Base-by-base conservation (phyloP, 2,113 vertebrate genomes). In the Montifringilla adamsi region DNA sequence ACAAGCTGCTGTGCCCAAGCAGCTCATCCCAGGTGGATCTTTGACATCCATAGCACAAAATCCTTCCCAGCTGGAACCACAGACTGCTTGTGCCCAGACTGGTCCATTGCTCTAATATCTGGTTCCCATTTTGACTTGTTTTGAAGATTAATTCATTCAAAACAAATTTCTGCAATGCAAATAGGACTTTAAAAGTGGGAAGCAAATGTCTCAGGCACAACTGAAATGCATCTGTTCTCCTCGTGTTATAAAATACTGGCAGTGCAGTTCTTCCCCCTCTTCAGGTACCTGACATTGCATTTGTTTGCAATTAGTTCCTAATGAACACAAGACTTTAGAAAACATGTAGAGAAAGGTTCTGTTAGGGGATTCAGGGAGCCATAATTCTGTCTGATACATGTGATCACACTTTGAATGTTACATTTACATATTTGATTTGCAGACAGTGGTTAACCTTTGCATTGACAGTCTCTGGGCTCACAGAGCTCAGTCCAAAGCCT, bases 361-460 rank as follows among this genome's bases (percentile, higher is more conserved):
- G 79, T 59, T 88, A 16, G 1, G 23, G 86, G 85, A 70, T 60
- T 74, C 72, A 41, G 85, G 90, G 85, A 90, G 47, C 60, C 47
- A 14, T 92, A 94, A 96, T 84, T 93, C 90, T 86, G 56, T 41
- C 90, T 95, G 90, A 92, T 93, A 37, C 68, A 84, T 96, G 82
- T 93, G 90, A 92, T 90, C 85, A 52, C 88, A 41, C 76, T 91
- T 90, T 96, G 94, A 96, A 96, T 96, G 95, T 95, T 96, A 96
- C 93, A 95, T 96, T 95, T 95, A 52, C 95, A 96, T 96, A 93
- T 95, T 96, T 97, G 93, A 94, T 96, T 95, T 96, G 82, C 94
- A 95, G 87, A 67, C 55, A 77, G 82, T 86, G 87, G 88, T 94
- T 95, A 96, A 94, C 94, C 95, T 96, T 95, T 95, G 87, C 22